These are phyloP conservation scores for Yponomeuta cagnagella DNA, from an alignment of 2,888 invertebrate species.

Conservation along the genomic window DNA sequence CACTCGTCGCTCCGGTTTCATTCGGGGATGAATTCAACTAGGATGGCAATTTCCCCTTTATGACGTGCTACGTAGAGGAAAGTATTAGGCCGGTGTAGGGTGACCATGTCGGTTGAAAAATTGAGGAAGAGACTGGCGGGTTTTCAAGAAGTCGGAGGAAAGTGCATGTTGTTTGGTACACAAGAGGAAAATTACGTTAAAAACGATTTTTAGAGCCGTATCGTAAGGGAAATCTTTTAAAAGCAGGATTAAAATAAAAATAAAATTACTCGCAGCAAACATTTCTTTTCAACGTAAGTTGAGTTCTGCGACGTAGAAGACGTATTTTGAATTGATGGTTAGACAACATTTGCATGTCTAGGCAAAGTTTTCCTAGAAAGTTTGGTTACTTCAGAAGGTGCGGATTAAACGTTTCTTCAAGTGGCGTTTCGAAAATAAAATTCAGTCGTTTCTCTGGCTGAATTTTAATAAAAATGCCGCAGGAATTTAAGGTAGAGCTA, in stretches of 20 bases:
- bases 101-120: slow-evolving; percentile 29
- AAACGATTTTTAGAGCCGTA: neutral
- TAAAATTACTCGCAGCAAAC: no score
- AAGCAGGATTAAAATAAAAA: no score
- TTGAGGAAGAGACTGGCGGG: neutral
- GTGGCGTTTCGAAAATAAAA: slow-evolving; percentile 40
- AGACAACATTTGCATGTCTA: no score
- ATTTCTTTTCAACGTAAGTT: no score
- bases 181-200: neutral
- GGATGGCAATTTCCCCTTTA: slow-evolving; percentile 69
- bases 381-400: slow-evolving; percentile 33
- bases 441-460: slow-evolving; percentile 29
- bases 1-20: slow-evolving; percentile 30
- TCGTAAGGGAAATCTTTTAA: no score
- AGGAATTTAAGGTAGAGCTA: neutral
- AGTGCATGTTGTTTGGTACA: neutral
- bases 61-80: slow-evolving; percentile 49
- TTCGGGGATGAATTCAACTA: slow-evolving; percentile 61
- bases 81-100: slow-evolving; percentile 39
- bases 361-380: slow-evolving; percentile 18
- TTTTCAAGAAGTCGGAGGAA: neutral
- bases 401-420: slow-evolving; percentile 52
- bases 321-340: no score
- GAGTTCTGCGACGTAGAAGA: no score
- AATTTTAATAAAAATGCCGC: slow-evolving; percentile 15